These are phyloP conservation scores for Protobothrops flavoviridis DNA, from an alignment of 2,113 vertebrate species.

Conservation along the genomic window DNA sequence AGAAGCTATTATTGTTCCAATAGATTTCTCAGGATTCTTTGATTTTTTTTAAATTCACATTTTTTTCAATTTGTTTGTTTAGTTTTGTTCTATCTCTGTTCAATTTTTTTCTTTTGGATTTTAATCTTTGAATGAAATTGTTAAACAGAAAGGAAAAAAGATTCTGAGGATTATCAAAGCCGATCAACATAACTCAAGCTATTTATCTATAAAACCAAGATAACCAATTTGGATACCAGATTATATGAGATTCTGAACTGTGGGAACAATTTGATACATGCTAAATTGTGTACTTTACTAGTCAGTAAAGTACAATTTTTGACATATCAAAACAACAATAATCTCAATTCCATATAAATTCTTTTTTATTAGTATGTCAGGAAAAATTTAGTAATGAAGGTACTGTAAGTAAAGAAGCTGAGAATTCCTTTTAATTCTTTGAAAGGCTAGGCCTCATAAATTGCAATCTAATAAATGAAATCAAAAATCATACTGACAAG, in stretches of 20 bases:
- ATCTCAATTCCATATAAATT: background rate
- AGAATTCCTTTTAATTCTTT: background rate
- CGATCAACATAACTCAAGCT: background rate
- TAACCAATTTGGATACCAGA: background rate
- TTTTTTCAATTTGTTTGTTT: background rate
- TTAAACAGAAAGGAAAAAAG: background rate
- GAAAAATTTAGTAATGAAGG: background rate
- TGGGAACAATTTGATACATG: background rate
- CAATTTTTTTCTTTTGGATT: background rate
- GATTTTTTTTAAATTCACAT: background rate
- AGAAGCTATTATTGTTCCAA: background rate
- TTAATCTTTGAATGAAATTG: background rate
- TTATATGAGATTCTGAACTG: background rate
- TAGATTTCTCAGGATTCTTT: background rate
- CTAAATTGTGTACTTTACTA: background rate
- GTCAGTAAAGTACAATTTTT: background rate
- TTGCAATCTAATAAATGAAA: background rate
- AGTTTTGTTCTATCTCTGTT: background rate
- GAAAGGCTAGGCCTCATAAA: background rate
- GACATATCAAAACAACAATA: background rate
- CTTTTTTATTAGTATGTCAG: background rate
- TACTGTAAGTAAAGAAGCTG: background rate
- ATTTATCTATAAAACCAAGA: background rate
- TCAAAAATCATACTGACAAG: background rate
- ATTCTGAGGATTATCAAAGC: background rate